Percentiles rank a stretch among this genome's conserved stretches.
These are phyloP conservation scores for Pyrochroa serraticornis DNA, from an alignment of 2,888 invertebrate genomes.

Conservation along the genomic window DNA sequence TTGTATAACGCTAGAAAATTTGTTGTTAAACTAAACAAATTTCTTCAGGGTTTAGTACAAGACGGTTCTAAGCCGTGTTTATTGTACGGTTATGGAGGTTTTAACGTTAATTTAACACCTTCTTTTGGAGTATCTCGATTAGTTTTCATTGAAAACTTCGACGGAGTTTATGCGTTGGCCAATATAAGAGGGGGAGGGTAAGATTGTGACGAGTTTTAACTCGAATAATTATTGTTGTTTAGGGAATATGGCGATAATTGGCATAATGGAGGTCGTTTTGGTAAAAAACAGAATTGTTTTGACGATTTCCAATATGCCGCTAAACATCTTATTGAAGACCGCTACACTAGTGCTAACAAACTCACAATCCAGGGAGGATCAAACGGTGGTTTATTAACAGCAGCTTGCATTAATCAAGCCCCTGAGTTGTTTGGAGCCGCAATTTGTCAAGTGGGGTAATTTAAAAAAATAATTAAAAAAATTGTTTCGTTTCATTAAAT, in stretches of 20 bases:
- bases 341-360: slow-evolving; percentile 78
- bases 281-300: slow-evolving; percentile 96
- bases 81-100: slow-evolving; percentile 97
- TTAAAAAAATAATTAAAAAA: slow-evolving; percentile 11
- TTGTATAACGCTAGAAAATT: background rate
- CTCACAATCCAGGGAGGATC: slow-evolving; percentile 93
- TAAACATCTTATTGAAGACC: slow-evolving; percentile 79
- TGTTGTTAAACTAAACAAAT: slow-evolving; percentile 2
- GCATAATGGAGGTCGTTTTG: slow-evolving; percentile 91
- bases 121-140: slow-evolving; percentile 86
- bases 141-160: slow-evolving; percentile 87
- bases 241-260: slow-evolving; percentile 97
- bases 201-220: slow-evolving; percentile 43
- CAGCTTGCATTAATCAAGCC: slow-evolving; percentile 92
- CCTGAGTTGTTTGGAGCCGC: slow-evolving; percentile 94
- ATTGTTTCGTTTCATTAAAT: background rate
- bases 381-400: slow-evolving; percentile 96
- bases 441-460: slow-evolving; percentile 91
- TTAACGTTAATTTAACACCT: slow-evolving; percentile 91
- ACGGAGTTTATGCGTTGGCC: slow-evolving; percentile 88
- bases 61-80: slow-evolving; percentile 82
- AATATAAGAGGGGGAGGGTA: slow-evolving; percentile 97
- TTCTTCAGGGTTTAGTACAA: slow-evolving; percentile 64
- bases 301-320: slow-evolving; percentile 95
- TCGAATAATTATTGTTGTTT: slow-evolving; percentile 30